Conservation (phyloP, 2,797 vertebrate genomes). For the Notolepis coatsorum region DNA sequence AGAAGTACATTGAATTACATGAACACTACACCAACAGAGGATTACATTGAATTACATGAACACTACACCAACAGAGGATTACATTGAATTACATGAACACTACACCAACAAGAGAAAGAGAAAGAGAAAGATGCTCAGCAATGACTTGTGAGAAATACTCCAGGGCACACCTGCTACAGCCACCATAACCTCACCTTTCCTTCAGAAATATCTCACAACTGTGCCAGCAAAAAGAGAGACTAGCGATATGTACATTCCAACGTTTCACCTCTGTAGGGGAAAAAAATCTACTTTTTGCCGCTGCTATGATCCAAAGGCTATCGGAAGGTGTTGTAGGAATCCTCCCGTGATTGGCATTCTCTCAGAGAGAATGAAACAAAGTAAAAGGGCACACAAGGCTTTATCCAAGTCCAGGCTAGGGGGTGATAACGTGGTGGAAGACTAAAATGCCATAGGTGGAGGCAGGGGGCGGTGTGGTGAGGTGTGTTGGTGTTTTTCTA, state of each 20-base stretch:
- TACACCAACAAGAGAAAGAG: not conserved
- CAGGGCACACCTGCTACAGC: not conserved
- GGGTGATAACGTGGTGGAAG: conserved; percentile 34
- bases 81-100: not conserved
- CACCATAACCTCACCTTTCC: conserved; percentile 41
- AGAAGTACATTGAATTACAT: too few species aligned
- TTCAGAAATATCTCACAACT: not conserved
- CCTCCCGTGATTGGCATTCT: not conserved
- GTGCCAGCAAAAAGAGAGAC: too few species aligned
- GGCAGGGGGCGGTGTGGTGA: conserved; percentile 42
- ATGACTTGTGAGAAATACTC: conserved; percentile 1
- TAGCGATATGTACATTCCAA: too few species aligned
- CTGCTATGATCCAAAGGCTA: not conserved
- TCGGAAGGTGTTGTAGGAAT: conserved; percentile 12
- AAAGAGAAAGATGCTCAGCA: not conserved
- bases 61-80: too few species aligned
- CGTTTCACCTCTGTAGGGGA: too few species aligned
- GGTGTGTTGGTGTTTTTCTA: conserved; percentile 58
- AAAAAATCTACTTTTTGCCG: not conserved
- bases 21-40: not conserved
- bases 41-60: not conserved
- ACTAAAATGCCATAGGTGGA: conserved; percentile 64
- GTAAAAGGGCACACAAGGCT: conserved; percentile 16
- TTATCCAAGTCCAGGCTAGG: conserved; percentile 31
- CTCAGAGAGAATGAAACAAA: not conserved